Evolutionary conservation across 2,113 vertebrate genomes (phyloP), one percentile per base, ranked within the genome.

Genomic region (Merops nubicus): DNA sequence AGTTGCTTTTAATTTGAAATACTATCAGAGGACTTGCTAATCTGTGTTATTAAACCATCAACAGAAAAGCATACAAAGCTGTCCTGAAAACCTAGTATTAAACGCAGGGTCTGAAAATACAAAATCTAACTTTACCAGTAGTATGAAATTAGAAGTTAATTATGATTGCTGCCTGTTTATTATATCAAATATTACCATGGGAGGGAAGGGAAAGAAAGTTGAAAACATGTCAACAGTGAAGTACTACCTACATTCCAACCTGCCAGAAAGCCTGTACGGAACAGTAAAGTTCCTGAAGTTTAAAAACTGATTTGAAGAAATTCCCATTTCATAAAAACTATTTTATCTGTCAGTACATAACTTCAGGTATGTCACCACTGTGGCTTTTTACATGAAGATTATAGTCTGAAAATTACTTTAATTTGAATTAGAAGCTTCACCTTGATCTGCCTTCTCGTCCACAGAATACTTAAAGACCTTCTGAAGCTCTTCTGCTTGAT

Each of bases 381-480:
- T 57, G 50, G 11, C 2, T 76, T 91, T 91, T 91, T 51, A 90
- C 21, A 83, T 34, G 22, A 83, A 56, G 68, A 29, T 1, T 74
- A n/a, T 19, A 62, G 15, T 43, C 38, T 72, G 8, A 76, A 86
- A 80, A 53, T 57, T 79, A 47, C 21, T 91, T 83, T 50, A 91
- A 89, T 89, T 72, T 95, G 51, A 90, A 79, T 89, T 72, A 96
- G 51, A 90, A 79, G 20, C 64, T 98, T 98, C 82, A 99, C 99
- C 99, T 91, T 98, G 98, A 93, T 99, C 98, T 22, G 98, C 97
- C 95, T 99, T 99, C 97, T 99, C 99, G 12, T 99, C 99, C 96
- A 99, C 98, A 11, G 99, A 98, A 72, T 99, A 99, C 92, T 99
- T 99, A 89, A 99, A 99, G 97, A 98, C 98, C 91, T 99, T 99